Evolutionary conservation across 2,113 vertebrate species (phyloP).

Genomic region (Puffinus mauretanicus): DNA sequence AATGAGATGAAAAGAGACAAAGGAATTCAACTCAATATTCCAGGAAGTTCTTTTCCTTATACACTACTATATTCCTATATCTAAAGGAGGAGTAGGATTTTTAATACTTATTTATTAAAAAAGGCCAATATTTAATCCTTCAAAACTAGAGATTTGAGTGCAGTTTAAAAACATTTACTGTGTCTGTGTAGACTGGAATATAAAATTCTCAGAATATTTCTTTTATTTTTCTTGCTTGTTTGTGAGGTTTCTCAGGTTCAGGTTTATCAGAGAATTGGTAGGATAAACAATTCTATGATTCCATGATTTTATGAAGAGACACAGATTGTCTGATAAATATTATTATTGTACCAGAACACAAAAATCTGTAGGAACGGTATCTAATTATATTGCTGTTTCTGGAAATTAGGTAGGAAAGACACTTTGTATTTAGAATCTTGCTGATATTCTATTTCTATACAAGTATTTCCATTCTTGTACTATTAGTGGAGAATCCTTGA

Average conservation of each 20-base stretch:
- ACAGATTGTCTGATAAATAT: neutral
- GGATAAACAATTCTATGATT: neutral
- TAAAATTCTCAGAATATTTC: neutral
- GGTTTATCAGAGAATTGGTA: neutral
- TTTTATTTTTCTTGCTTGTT: neutral
- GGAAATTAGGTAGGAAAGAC: neutral
- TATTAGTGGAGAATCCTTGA: neutral
- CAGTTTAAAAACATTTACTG: neutral
- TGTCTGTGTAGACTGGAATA: neutral
- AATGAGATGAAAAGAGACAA: neutral
- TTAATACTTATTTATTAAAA: neutral
- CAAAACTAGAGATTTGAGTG: neutral
- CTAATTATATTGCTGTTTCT: neutral
- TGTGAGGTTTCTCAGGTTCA: neutral
- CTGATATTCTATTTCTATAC: neutral
- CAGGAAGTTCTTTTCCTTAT: neutral
- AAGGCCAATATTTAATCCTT: neutral
- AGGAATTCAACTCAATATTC: neutral
- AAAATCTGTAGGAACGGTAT: neutral
- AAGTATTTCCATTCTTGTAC: neutral
- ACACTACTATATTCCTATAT: neutral
- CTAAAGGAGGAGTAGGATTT: neutral
- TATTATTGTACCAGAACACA: neutral
- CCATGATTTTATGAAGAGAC: neutral
- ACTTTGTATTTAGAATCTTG: neutral